Base-by-base conservation (phyloP, 2,888 invertebrate species). In the Tetranychus piercei region DNA sequence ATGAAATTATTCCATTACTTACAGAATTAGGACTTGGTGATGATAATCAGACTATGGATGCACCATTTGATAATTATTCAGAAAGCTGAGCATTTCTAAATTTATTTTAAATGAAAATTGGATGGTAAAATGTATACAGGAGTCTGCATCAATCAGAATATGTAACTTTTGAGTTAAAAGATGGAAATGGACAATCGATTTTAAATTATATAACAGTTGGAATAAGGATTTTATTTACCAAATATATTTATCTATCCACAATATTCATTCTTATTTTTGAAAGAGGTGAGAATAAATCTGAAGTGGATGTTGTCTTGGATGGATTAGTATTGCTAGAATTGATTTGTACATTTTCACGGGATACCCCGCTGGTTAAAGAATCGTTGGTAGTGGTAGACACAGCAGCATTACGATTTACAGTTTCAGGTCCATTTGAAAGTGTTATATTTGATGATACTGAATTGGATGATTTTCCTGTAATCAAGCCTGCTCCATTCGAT, bases 261-360 rank as follows among this genome's bases (percentile, higher is more conserved):
- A 55, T 55, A 55, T 55, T 55, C 55, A 55, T 55, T 55, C 55
- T 55, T 15, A 55, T 55, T 55, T 55, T 55, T 55, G 55, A 15
- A 55, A 55, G 55, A 15, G 55, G 55, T 15, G 55, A 55, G 55
- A 55, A 55, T 55, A 55, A 69, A 69, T 69, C 34, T 18, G 69
- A 69, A 20, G 69, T 11, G 34, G 69, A 23, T 20, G 69, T 69
- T 11, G 69, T 69, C 69, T 69, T 23, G 69, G 69, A 69, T 20
- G 69, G 69, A 69, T 69, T 23, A 20, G 5, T 69, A 69, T 69
- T 69, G 69, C 69, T 69, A 23, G 69, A 23, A 20, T 23, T 23
- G 20, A 11, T 69, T 69, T 69, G 69, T 55, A 55, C 55, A 55
- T 55, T 55, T 55, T 55, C 55, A 55, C 55, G 55, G 55, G 55